Conservation (phyloP, 2,113 vertebrate species). For the Lota lota region DNA sequence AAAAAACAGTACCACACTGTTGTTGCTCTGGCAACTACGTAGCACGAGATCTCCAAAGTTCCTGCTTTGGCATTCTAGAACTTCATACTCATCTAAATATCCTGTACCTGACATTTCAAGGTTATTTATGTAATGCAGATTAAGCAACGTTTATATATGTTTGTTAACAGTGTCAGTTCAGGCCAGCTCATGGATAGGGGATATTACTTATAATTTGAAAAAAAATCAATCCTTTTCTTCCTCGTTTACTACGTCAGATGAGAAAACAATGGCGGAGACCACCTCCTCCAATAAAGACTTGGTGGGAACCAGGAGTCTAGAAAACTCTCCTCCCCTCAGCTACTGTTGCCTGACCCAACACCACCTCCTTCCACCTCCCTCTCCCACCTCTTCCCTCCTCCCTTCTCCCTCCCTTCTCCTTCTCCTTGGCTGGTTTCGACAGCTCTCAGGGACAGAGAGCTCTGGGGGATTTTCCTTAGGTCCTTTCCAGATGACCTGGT, state of each 20-base stretch:
- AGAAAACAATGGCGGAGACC: conserved; percentile 38
- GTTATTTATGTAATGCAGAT: too few relatives aligned
- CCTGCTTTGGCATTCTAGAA: too few relatives aligned
- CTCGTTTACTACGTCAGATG: conserved; percentile 15
- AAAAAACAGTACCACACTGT: conserved; percentile 13
- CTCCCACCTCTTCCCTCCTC: conserved; percentile 16
- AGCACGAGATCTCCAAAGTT: too few relatives aligned
- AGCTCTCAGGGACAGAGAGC: conserved; percentile 44
- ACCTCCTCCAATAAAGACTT: conserved; percentile 45
- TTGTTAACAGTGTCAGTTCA: too few relatives aligned
- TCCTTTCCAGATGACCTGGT: conserved; percentile 73
- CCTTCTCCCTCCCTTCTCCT: conserved; percentile 25
- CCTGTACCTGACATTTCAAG: too few relatives aligned
- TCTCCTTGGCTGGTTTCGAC: conserved; percentile 41
- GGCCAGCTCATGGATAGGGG: too few relatives aligned
- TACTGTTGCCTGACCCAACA: too few relatives aligned
- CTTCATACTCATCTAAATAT: too few relatives aligned
- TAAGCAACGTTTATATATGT: too few relatives aligned
- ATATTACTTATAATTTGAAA: too few relatives aligned
- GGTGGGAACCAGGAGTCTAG: conserved; percentile 47
- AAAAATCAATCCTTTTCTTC: neutral
- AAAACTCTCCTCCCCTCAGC: conserved; percentile 39
- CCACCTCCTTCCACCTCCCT: conserved; percentile 8
- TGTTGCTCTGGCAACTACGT: too few relatives aligned
- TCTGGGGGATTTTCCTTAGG: conserved; percentile 29